Conservation (phyloP, 1,140 invertebrate genomes). For the Teleopsis dalmanni region DNA sequence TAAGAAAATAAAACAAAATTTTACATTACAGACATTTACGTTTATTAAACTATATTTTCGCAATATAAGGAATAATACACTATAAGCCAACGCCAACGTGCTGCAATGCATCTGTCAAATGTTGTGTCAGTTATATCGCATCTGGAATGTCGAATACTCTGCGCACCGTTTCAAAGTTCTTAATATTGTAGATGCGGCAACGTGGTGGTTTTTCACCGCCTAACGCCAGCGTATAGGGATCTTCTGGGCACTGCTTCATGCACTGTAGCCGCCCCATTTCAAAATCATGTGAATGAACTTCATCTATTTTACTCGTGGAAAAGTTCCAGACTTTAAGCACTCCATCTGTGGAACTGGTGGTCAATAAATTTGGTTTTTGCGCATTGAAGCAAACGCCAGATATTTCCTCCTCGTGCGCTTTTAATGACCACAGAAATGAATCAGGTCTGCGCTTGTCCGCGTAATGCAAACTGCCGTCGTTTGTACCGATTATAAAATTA, state of each 20-base stretch:
- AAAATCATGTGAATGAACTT: constrained; percentile 53
- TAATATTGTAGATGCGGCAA: constrained; percentile 68
- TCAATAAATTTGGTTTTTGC: constrained; percentile 31
- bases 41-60: too few relatives aligned
- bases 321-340: constrained; percentile 42
- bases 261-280: constrained; percentile 68
- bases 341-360: constrained; percentile 35
- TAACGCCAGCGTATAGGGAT: constrained; percentile 66
- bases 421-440: constrained; percentile 67
- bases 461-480: constrained; percentile 69
- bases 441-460: constrained; percentile 64
- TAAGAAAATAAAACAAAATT: too few relatives aligned
- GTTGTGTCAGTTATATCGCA: constrained; percentile 10
- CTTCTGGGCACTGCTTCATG: constrained; percentile 68
- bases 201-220: constrained; percentile 79
- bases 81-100: too few relatives aligned
- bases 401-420: constrained; percentile 73
- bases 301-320: constrained; percentile 27
- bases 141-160: constrained; percentile 28
- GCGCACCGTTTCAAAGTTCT: constrained; percentile 54
- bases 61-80: too few relatives aligned
- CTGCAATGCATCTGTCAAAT: too few relatives aligned
- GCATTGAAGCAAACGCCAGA: constrained; percentile 52
- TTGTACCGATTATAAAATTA: constrained; percentile 61
- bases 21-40: too few relatives aligned